phyloP scores from a whole-genome alignment of 2,888 invertebrate genomes.

The Caenorhabditis panamensis region DNA sequence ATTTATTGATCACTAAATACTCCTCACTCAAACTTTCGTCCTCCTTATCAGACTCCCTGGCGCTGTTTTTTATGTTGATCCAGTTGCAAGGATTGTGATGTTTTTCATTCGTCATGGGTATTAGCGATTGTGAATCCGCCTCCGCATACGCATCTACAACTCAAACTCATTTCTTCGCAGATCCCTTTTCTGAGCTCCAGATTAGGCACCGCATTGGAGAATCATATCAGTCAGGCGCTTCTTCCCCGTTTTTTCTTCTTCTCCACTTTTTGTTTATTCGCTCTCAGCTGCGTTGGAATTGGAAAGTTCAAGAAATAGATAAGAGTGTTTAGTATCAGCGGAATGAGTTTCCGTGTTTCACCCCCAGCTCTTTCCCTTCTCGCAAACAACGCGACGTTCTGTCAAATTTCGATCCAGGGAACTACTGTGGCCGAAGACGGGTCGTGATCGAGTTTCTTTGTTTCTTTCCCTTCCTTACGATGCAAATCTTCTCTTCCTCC shows the following conservation, averaged over 20 bases:
- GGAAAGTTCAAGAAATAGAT: neutral
- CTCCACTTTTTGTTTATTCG: neutral
- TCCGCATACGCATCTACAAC: neutral
- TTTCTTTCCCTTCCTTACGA: slow-evolving; percentile 17
- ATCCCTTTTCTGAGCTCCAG: neutral
- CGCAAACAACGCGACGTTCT: neutral
- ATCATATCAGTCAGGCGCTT: neutral
- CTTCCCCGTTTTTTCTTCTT: neutral
- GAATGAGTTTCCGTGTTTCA: neutral
- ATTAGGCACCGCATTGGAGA: neutral
- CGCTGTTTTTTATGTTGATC: neutral
- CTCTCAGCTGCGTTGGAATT: neutral
- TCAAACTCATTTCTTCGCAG: neutral
- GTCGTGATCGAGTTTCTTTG: slow-evolving; percentile 37
- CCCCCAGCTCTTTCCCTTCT: neutral
- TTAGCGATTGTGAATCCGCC: neutral
- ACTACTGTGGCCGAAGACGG: slow-evolving; percentile 18
- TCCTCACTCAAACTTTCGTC: neutral
- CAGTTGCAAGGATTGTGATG: neutral
- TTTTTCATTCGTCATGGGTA: neutral
- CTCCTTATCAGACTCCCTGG: neutral
- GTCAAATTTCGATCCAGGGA: slow-evolving; percentile 22
- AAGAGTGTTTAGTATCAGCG: neutral
- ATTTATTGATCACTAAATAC: neutral
- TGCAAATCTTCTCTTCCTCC: slow-evolving; percentile 7